Percentiles rank a stretch among this genome's conserved stretches.
Evolutionary conservation across 2,888 invertebrate species (phyloP).

Genomic region (Ectobius pallidus): DNA sequence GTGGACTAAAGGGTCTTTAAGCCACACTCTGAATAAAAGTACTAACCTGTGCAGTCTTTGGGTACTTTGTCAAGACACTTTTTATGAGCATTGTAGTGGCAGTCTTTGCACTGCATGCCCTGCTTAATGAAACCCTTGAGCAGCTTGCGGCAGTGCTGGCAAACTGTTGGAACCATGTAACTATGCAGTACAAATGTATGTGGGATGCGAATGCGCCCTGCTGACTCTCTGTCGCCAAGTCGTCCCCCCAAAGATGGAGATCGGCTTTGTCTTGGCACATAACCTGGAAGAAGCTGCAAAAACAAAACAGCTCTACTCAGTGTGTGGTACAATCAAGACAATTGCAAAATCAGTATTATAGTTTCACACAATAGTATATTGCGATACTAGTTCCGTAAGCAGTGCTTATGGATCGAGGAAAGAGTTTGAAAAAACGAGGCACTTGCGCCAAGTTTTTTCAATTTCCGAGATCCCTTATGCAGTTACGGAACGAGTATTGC

Average conservation of each 20-base stretch:
- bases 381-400: no score
- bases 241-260: slow-evolving; percentile 74
- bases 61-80: slow-evolving; percentile 91
- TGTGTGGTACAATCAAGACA: no score
- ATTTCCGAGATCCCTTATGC: no score
- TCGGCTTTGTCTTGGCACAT: slow-evolving; percentile 63
- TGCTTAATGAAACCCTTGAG: slow-evolving; percentile 95
- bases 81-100: slow-evolving; percentile 94
- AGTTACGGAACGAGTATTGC: no score
- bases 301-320: no score
- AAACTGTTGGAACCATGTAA: slow-evolving; percentile 96
- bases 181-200: slow-evolving; percentile 97
- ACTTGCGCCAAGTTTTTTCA: no score
- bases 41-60: slow-evolving; percentile 86
- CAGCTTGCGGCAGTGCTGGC: slow-evolving; percentile 94
- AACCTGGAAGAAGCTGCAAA: slow-evolving; percentile 36
- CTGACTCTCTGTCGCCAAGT: slow-evolving; percentile 71
- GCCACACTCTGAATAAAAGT: no score
- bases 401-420: no score
- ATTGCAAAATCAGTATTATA: neutral
- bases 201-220: slow-evolving; percentile 74
- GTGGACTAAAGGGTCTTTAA: no score
- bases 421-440: no score
- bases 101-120: slow-evolving; percentile 96
- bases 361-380: no score